Conservation (phyloP, 1,140 invertebrate genomes). For the Drosophila bocqueti region DNA sequence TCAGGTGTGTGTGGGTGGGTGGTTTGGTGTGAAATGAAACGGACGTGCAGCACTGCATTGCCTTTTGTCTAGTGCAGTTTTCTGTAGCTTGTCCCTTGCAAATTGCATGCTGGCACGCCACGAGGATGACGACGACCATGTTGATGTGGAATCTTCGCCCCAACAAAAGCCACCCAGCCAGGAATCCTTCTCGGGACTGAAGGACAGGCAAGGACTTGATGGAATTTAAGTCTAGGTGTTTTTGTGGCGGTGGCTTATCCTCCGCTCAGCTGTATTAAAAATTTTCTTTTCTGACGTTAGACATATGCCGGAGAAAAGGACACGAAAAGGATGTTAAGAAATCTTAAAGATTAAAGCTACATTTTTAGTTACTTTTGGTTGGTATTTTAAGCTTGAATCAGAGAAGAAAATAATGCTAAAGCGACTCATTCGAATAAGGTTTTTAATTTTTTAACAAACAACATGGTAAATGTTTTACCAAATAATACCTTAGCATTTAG, state of each 20-base stretch:
- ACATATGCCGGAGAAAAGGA: conserved; percentile 25
- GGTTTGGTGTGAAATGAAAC: conserved; percentile 30
- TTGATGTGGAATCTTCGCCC: conserved; percentile 46
- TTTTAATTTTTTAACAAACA: background rate
- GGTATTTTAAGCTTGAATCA: background rate
- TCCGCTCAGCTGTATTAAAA: conserved; percentile 22
- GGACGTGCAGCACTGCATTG: conserved; percentile 46
- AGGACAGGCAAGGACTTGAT: conserved; percentile 35
- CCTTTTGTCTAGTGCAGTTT: conserved; percentile 52
- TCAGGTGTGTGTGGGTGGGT: background rate
- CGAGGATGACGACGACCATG: conserved; percentile 45
- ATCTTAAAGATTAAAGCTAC: background rate
- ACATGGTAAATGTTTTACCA: too few relatives aligned
- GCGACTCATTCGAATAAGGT: background rate
- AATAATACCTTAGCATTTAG: too few relatives aligned
- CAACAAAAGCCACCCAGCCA: background rate
- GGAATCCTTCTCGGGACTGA: background rate
- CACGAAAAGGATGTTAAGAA: conserved; percentile 8
- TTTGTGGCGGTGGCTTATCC: conserved; percentile 35
- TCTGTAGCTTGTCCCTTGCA: conserved; percentile 44
- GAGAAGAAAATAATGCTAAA: background rate
- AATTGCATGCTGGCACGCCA: conserved; percentile 65
- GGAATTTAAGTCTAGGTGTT: conserved; percentile 43
- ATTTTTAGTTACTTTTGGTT: background rate
- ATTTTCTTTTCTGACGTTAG: conserved; percentile 19